These are phyloP conservation scores for Zosterops japonicus DNA, from an alignment of 2,113 vertebrate species.

Conservation along the genomic window DNA sequence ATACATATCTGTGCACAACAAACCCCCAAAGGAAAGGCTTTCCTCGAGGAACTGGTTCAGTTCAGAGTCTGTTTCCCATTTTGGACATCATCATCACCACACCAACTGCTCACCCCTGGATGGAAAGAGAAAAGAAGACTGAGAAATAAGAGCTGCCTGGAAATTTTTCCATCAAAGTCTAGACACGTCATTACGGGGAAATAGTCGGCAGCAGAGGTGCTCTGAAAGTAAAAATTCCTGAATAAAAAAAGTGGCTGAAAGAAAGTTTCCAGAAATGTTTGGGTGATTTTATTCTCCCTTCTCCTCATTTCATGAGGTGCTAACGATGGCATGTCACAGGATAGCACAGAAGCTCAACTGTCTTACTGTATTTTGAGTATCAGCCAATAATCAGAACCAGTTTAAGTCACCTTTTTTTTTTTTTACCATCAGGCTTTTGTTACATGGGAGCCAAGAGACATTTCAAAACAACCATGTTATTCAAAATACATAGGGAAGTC, in stretches of 20 bases:
- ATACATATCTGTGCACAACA: not conserved
- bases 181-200: not conserved
- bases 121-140: not conserved
- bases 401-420: not conserved
- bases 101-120: not conserved
- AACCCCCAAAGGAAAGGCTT: not conserved
- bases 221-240: not conserved
- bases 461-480: conserved; percentile 5
- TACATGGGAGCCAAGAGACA: not conserved
- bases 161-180: not conserved
- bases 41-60: not conserved
- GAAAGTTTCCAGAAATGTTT: not conserved
- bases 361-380: not conserved
- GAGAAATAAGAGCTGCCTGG: not conserved
- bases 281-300: not conserved
- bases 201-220: not conserved
- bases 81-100: not conserved
- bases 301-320: not conserved
- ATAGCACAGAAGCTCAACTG: not conserved
- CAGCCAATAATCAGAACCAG: not conserved
- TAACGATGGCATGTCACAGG: not conserved
- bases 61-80: not conserved
- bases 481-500: not conserved
- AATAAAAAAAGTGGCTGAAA: not conserved
- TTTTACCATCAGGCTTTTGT: not conserved